Conservation (phyloP, 2,888 invertebrate species). For the Eupithecia exiguata region DNA sequence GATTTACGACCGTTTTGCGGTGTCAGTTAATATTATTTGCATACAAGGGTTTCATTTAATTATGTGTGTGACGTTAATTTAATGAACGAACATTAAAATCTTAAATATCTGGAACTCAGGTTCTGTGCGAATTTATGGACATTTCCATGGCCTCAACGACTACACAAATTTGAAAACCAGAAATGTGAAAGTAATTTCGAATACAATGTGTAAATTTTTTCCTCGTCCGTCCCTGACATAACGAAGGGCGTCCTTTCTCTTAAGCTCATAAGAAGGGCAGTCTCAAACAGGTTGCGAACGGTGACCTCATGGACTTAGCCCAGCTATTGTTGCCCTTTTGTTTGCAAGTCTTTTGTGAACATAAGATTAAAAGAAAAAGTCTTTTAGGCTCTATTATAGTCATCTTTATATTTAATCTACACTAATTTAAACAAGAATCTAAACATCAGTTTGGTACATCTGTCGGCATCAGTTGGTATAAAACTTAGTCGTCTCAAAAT, state of each 20-base stretch:
- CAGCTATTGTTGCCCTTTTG: constrained; percentile 6
- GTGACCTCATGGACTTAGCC: constrained; percentile 6
- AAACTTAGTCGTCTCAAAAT: background rate
- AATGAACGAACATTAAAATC: constrained; percentile 44
- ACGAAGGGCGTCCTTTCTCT: constrained; percentile 10
- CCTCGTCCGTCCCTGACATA: background rate
- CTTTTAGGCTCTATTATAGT: background rate
- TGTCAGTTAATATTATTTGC: constrained; percentile 20
- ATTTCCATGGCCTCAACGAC: background rate
- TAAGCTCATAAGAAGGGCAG: constrained; percentile 13
- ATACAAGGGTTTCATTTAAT: constrained; percentile 47
- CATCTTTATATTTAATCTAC: background rate
- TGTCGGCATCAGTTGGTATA: background rate
- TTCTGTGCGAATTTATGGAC: constrained; percentile 27
- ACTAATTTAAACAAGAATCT: background rate
- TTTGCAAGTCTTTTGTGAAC: constrained; percentile 3
- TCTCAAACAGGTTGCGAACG: constrained; percentile 9
- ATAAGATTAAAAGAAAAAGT: background rate
- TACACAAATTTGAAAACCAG: background rate
- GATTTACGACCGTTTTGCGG: constrained; percentile 42
- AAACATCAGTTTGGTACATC: background rate
- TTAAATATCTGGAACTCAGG: constrained; percentile 41
- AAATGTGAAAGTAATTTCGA: background rate
- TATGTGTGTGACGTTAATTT: constrained; percentile 50
- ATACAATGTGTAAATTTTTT: constrained; percentile 3